Base-by-base conservation (phyloP, 37 sponge, comb jelly and placozoan species). In the Lycopodina hypogea region DNA sequence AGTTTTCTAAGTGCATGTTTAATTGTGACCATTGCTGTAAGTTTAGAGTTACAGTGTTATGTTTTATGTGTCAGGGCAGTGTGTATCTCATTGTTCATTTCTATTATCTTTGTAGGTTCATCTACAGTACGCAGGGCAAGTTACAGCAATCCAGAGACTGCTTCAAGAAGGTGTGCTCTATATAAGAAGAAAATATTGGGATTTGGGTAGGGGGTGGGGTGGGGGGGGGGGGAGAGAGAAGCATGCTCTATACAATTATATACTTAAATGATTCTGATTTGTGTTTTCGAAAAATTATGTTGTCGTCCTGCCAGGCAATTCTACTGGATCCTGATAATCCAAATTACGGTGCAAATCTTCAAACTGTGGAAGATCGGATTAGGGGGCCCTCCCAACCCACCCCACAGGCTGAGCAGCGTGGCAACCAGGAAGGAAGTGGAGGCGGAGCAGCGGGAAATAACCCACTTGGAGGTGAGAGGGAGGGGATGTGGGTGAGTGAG, bases 301-400 rank as follows among this genome's bases (percentile, higher is more conserved):
- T 70, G 70, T 23, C 34, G 29, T 60, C 40, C 19, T 41, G 68
- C 0, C 56, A 88, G 89, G 84, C 84, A 8, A 41, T 83, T 21
- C 58, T 72, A 50, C 33, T 83, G 32, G 89, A 88, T 65, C 84
- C 89, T 9, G 60, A 74, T 21, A 88, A 88, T 83, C 68, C 51
- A 26, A 74, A 50, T 26, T 88, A 88, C 80, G 63, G 66, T 40
- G 33, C 42, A 0, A 78, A 76, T 29, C 58, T 88, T 14, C 42
- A 69, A 17, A 56, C 57, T 8, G 72, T 77, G 30, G 83, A 88
- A 32, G 75, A 81, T 60, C 74, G 70, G 42, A 19, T 84, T 28
- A 65, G 55, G 53, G 40, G 18, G 3, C 34, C 1, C 34, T 3
- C 12, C 7, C 50, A 48, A 42, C 45, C 28, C 28, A 71, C n/a